Evolutionary conservation across 2,888 invertebrate species (phyloP).

Genomic region (Volucella zonaria): DNA sequence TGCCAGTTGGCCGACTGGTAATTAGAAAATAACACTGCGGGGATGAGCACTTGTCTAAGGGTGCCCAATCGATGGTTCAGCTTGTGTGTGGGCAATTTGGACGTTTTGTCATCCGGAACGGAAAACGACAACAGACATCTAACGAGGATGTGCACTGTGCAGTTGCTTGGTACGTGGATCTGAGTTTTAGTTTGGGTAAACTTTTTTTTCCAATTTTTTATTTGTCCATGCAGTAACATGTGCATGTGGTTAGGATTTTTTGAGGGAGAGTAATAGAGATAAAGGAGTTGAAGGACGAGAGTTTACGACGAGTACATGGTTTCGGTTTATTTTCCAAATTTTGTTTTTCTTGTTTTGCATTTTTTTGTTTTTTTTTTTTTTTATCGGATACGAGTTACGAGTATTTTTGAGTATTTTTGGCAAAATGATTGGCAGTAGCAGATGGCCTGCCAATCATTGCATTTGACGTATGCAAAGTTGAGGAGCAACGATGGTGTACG

Average conservation of each 20-base stretch:
- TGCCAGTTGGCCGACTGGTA: constrained; percentile 74
- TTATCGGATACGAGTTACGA: neutral
- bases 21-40: constrained; percentile 59
- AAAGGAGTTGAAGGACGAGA: constrained; percentile 51
- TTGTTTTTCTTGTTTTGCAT: no score
- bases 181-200: no score
- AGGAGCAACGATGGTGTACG: neutral
- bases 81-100: constrained; percentile 58
- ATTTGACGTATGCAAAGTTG: constrained; percentile 72
- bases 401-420: constrained; percentile 43
- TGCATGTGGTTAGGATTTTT: constrained; percentile 18
- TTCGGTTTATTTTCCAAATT: constrained; percentile 1
- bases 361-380: no score
- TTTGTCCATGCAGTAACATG: constrained; percentile 15
- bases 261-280: constrained; percentile 37
- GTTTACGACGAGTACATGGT: constrained; percentile 24
- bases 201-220: neutral
- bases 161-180: neutral
- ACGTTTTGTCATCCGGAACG: constrained; percentile 70
- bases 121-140: constrained; percentile 60
- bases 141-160: constrained; percentile 57
- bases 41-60: constrained; percentile 24
- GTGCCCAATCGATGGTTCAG: constrained; percentile 58
- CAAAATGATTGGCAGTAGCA: constrained; percentile 81
- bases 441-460: constrained; percentile 82